Percentiles rank a stretch among this genome's conserved stretches.
Evolutionary conservation across 2,113 vertebrate species (phyloP).

Genomic region (Etheostoma cragini): DNA sequence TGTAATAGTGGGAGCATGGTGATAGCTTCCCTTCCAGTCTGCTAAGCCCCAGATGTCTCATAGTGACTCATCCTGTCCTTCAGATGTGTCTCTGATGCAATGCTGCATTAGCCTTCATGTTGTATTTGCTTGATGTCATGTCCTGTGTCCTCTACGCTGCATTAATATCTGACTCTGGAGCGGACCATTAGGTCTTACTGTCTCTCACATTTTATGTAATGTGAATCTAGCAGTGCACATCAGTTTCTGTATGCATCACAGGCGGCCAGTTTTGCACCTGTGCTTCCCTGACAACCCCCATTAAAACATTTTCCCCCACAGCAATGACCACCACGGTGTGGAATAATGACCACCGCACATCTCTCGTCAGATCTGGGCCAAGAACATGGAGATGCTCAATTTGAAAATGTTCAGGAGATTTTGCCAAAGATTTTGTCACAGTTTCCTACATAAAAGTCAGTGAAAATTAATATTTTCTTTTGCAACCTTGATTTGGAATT

Average conservation of each 20-base stretch:
- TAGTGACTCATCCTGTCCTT: constrained; percentile 40
- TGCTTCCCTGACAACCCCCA: neutral
- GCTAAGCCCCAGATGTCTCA: constrained; percentile 38
- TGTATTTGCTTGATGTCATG: constrained; percentile 45
- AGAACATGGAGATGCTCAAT: neutral
- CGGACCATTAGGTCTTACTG: constrained; percentile 59
- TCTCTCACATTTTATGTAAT: constrained; percentile 55
- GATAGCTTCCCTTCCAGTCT: constrained; percentile 6
- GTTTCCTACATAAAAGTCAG: neutral
- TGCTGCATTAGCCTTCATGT: constrained; percentile 64
- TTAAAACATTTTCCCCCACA: constrained; percentile 12
- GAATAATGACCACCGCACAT: neutral
- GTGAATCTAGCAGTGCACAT: constrained; percentile 34
- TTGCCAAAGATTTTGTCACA: neutral
- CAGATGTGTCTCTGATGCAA: constrained; percentile 45
- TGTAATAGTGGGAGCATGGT: neutral
- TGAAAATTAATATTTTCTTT: neutral
- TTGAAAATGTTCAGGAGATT: neutral
- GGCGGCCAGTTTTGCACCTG: constrained; percentile 50
- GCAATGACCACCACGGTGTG: neutral
- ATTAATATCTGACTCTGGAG: constrained; percentile 43
- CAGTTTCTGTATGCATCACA: constrained; percentile 14
- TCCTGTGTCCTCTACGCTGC: constrained; percentile 62
- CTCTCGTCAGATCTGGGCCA: constrained; percentile 11
- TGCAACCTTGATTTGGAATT: neutral